Percentiles rank a stretch among this genome's conserved stretches.
Evolutionary conservation across 2,888 invertebrate genomes (phyloP).

Genomic region (Unio delphinus): DNA sequence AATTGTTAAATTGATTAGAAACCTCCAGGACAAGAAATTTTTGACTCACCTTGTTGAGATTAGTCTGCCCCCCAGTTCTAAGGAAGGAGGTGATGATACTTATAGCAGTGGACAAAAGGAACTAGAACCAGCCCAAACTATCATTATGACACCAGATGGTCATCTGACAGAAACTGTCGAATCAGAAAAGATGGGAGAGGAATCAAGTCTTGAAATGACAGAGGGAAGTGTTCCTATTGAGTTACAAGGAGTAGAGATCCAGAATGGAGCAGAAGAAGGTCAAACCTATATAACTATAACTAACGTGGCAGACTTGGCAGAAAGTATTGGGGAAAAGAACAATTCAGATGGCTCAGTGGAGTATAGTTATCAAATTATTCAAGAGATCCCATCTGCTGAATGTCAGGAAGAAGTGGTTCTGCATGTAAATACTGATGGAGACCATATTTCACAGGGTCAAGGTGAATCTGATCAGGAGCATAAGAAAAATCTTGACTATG

Average conservation of each 20-base stretch:
- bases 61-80: conserved; percentile 12
- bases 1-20: conserved; percentile 50
- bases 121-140: conserved; percentile 7
- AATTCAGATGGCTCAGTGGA: conserved; percentile 1
- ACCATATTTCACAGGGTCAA: not conserved
- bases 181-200: conserved; percentile 23
- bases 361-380: conserved; percentile 34
- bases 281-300: conserved; percentile 33
- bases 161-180: conserved; percentile 29
- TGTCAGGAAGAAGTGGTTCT: conserved; percentile 19
- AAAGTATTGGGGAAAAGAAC: conserved; percentile 5
- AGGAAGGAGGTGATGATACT: conserved; percentile 2
- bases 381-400: conserved; percentile 28
- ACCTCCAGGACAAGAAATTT: conserved; percentile 35
- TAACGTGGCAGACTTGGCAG: conserved; percentile 11
- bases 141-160: conserved; percentile 7
- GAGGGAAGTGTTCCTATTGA: conserved; percentile 24
- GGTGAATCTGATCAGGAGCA: conserved; percentile 2
- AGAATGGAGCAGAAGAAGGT: conserved; percentile 14
- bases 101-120: not conserved
- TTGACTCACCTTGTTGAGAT: conserved; percentile 24
- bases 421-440: conserved; percentile 4
- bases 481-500: not conserved
- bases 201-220: conserved; percentile 17
- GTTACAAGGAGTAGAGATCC: conserved; percentile 32